phyloP scores from a whole-genome alignment of 2,113 vertebrate genomes.

The Conger conger region DNA sequence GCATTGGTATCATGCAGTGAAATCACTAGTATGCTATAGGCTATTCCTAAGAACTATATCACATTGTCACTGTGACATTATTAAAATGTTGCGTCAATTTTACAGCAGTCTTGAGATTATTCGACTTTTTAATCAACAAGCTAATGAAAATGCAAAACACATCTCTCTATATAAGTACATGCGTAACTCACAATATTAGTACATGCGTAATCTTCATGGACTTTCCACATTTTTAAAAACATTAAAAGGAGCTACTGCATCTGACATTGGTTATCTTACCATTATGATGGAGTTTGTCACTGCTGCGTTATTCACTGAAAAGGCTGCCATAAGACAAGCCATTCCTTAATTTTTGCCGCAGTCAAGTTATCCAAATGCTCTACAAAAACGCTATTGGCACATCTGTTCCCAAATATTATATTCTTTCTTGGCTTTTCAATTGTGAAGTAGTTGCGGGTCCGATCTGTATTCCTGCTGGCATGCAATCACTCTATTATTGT shows the following conservation, averaged over 20 bases:
- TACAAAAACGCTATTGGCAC: not conserved
- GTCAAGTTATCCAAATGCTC: not conserved
- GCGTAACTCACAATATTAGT: too few species aligned
- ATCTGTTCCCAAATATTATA: constrained; percentile 1
- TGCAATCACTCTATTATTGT: constrained; percentile 1
- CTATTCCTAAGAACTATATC: not conserved
- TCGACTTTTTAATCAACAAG: not conserved
- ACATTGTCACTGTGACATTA: not conserved
- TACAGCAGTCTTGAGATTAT: not conserved
- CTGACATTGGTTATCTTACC: constrained; percentile 57
- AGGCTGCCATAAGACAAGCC: constrained; percentile 70
- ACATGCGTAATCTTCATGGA: too few species aligned
- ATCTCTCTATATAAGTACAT: too few species aligned
- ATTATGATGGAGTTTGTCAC: constrained; percentile 72
- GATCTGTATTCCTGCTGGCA: not conserved
- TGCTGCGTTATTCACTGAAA: constrained; percentile 63
- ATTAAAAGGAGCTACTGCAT: not conserved
- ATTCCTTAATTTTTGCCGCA: constrained; percentile 45
- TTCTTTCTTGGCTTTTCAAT: not conserved
- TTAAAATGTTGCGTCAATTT: not conserved
- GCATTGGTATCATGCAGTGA: not conserved
- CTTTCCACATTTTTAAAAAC: not conserved
- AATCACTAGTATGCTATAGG: not conserved
- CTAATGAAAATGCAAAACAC: too few species aligned
- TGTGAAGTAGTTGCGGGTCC: not conserved